Conservation (phyloP, 2,888 invertebrate species). For the Nemoura dubitans region DNA sequence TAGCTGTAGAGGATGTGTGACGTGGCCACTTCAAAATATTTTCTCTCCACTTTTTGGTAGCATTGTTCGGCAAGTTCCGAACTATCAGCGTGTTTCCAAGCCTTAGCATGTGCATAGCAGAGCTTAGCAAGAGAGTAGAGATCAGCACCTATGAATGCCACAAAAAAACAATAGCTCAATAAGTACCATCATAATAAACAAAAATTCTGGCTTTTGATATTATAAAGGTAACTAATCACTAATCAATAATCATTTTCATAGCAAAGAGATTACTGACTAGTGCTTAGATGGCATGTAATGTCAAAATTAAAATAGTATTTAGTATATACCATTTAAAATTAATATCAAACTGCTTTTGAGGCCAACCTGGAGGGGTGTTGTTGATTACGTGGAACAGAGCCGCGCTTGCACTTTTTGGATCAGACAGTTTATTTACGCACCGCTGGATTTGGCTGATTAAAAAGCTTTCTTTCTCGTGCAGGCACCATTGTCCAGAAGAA, state of each 20-base stretch:
- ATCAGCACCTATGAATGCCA: constrained; percentile 60
- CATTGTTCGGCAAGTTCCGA: not conserved
- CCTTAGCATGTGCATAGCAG: constrained; percentile 61
- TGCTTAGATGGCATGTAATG: too few relatives aligned
- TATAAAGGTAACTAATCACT: too few relatives aligned
- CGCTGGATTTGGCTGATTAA: constrained; percentile 58
- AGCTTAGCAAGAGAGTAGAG: constrained; percentile 63
- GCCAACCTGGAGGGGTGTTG: constrained; percentile 41
- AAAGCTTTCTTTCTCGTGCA: constrained; percentile 56
- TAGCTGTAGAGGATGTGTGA: constrained; percentile 62
- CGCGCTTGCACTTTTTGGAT: constrained; percentile 58
- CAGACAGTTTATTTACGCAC: constrained; percentile 58
- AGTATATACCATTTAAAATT: too few relatives aligned
- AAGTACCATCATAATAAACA: too few relatives aligned
- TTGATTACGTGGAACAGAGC: constrained; percentile 33
- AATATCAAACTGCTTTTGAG: too few relatives aligned
- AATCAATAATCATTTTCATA: too few relatives aligned
- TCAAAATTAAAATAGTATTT: too few relatives aligned
- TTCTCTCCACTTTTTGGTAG: constrained; percentile 59
- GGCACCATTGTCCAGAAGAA: constrained; percentile 55
- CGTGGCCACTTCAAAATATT: constrained; percentile 61
- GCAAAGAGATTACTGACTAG: too few relatives aligned
- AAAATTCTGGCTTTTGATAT: too few relatives aligned
- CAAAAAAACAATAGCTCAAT: not conserved
- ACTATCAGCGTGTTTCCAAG: constrained; percentile 56